phyloP scores from a whole-genome alignment of 2,113 vertebrate species.

The Zosterops japonicus region DNA sequence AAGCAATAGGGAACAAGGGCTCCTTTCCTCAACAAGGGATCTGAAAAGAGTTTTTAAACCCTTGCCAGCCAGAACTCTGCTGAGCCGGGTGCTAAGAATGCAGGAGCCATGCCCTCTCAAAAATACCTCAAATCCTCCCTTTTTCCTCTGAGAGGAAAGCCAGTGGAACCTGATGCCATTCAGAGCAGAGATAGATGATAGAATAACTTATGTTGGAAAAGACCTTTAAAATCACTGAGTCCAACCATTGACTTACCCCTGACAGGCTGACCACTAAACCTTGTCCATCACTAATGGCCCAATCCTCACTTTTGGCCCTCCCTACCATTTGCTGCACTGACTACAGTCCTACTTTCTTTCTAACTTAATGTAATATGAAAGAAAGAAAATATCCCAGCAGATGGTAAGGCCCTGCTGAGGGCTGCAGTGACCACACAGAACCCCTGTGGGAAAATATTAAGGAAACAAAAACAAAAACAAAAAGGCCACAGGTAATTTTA shows the following conservation, averaged over 20 bases:
- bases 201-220: background rate
- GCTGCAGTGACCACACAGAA: fast-evolving
- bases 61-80: background rate
- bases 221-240: background rate
- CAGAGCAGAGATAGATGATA: background rate
- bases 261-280: background rate
- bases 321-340: background rate
- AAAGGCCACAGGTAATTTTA: background rate
- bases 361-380: background rate
- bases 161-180: background rate
- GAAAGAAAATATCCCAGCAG: background rate
- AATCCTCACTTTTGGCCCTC: too few relatives aligned
- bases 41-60: background rate
- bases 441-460: fast-evolving
- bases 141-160: background rate
- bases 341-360: background rate
- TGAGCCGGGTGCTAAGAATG: fast-evolving
- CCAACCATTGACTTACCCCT: background rate
- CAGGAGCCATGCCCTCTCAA: background rate
- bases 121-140: background rate
- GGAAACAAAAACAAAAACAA: background rate
- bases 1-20: background rate
- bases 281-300: too few relatives aligned
- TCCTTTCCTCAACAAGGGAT: background rate
- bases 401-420: background rate